Evolutionary conservation across 2,888 invertebrate genomes (phyloP).

Genomic region (Coelogynopora nodosa): DNA sequence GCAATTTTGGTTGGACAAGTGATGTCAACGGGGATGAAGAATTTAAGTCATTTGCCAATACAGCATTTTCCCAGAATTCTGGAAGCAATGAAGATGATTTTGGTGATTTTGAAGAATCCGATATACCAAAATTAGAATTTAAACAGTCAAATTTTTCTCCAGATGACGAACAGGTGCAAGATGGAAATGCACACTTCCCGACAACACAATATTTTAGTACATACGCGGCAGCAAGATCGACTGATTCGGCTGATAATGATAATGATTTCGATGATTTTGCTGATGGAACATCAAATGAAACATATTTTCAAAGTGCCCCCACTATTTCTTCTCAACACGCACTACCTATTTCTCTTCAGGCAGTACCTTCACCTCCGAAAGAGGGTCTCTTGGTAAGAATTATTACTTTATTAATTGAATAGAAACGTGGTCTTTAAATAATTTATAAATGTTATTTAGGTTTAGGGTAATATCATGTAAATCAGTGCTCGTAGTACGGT

Average conservation of each 20-base stretch:
- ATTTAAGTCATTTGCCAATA: neutral
- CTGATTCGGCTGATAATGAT: neutral
- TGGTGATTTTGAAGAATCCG: conserved; percentile 17
- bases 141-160: neutral
- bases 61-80: neutral
- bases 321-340: neutral
- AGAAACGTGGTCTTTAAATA: too few species aligned
- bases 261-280: conserved; percentile 1
- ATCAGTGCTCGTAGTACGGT: too few species aligned
- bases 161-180: neutral
- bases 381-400: neutral
- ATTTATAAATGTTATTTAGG: too few species aligned
- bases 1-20: neutral
- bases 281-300: neutral
- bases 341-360: neutral
- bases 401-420: too few species aligned
- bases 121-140: neutral
- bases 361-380: neutral
- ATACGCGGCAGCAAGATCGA: neutral
- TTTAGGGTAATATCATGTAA: too few species aligned
- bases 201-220: too few species aligned
- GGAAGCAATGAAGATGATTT: neutral
- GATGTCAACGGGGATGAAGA: neutral
- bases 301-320: neutral
- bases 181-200: neutral